phyloP scores from a whole-genome alignment of 92 coral and sea anemone species.

The Epizoanthus illoricatus region DNA sequence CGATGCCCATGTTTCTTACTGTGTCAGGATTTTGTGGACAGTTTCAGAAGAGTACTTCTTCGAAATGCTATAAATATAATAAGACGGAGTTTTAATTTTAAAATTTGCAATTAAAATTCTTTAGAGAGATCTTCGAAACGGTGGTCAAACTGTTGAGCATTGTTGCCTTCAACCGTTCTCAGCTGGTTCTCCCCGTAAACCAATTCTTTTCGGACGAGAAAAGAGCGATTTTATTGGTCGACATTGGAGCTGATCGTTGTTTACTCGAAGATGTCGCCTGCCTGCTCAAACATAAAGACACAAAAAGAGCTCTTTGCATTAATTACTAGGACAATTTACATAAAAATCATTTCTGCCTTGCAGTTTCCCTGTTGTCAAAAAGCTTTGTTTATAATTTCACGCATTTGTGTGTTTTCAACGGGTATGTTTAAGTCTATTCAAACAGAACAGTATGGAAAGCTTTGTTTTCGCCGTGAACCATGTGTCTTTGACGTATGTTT shows the following conservation, averaged over 20 bases:
- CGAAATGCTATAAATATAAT: no score
- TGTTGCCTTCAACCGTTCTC: not conserved
- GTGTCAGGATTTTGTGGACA: not conserved
- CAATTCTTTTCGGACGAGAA: not conserved
- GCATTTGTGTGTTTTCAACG: conserved; percentile 23
- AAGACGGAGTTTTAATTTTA: not conserved
- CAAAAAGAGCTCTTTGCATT: conserved; percentile 22
- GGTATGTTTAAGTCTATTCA: conserved; percentile 31
- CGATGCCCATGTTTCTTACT: no score
- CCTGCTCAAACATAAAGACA: conserved; percentile 20
- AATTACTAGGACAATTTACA: conserved; percentile 20
- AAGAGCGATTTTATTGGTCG: conserved; percentile 1
- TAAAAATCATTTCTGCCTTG: conserved; percentile 31
- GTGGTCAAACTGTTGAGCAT: not conserved
- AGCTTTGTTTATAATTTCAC: conserved; percentile 38
- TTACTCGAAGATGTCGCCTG: not conserved
- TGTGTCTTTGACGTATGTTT: conserved; percentile 15
- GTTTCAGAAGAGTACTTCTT: not conserved
- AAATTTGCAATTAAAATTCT: conserved; percentile 18
- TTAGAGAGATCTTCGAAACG: not conserved
- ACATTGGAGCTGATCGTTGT: not conserved
- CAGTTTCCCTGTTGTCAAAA: conserved; percentile 26
- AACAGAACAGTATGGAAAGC: not conserved
- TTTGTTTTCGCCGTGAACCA: conserved; percentile 16
- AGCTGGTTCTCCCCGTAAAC: not conserved